Evolutionary conservation across 2,113 vertebrate species (phyloP).

Genomic region (Hypocryptadius cinnamomeus): DNA sequence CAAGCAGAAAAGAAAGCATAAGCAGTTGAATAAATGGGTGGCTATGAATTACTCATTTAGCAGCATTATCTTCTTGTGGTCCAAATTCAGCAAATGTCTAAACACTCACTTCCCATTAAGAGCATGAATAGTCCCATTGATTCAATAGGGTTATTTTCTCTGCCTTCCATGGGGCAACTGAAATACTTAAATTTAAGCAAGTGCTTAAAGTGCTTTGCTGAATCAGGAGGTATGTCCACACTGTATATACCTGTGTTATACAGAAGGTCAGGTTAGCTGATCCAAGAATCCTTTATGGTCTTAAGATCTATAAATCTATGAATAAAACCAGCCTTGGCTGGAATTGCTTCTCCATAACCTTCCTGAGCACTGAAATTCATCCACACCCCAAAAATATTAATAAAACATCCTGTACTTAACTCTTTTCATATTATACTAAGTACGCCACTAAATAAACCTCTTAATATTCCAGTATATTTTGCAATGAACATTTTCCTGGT

Average conservation of each 20-base stretch:
- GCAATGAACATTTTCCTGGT: constrained; percentile 65
- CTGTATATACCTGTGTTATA: constrained; percentile 57
- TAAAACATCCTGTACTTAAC: constrained; percentile 50
- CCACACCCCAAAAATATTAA: constrained; percentile 63
- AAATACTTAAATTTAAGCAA: constrained; percentile 54
- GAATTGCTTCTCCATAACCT: constrained; percentile 55
- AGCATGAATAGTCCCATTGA: constrained; percentile 58
- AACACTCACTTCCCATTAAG: constrained; percentile 50
- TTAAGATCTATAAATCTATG: constrained; percentile 62
- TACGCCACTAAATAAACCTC: constrained; percentile 65
- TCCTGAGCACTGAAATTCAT: constrained; percentile 41
- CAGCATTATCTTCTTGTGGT: constrained; percentile 49
- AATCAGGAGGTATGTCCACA: constrained; percentile 57
- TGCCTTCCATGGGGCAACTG: constrained; percentile 45
- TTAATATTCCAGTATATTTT: constrained; percentile 70
- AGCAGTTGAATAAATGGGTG: constrained; percentile 56
- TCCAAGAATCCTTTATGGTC: constrained; percentile 59
- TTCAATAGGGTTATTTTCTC: constrained; percentile 58
- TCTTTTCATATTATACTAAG: constrained; percentile 60
- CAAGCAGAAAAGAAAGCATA: constrained; percentile 58
- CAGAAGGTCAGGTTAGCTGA: constrained; percentile 61
- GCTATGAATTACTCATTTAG: constrained; percentile 60
- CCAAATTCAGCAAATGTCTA: constrained; percentile 52
- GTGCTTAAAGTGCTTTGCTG: constrained; percentile 55
- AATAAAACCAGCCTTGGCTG: constrained; percentile 50